Evolutionary conservation across 2,797 vertebrate species (phyloP).

Genomic region (Decapterus maruadsi): DNA sequence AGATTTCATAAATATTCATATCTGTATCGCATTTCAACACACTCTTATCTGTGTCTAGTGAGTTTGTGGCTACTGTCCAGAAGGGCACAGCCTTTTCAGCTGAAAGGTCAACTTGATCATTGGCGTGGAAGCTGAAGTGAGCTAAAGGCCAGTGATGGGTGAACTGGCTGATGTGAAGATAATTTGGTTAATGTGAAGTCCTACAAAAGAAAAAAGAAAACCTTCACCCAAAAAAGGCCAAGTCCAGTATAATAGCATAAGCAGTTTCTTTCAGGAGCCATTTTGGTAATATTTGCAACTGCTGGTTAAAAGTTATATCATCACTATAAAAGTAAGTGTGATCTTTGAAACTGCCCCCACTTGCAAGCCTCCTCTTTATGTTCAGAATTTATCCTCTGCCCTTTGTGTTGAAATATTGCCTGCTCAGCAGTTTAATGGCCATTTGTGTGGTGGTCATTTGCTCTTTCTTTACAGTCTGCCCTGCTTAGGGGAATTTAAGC

Average conservation of each 20-base stretch:
- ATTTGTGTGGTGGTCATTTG: conserved; percentile 56
- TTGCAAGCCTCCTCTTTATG: conserved; percentile 30
- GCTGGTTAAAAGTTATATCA: conserved; percentile 40
- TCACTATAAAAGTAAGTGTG: conserved; percentile 41
- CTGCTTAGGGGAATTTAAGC: conserved; percentile 41
- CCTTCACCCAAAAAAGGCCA: conserved; percentile 26
- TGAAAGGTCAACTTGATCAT: conserved; percentile 44
- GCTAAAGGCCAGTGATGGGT: conserved; percentile 20
- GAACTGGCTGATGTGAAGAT: conserved; percentile 29
- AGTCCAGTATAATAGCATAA: conserved; percentile 6
- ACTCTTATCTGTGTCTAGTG: not conserved
- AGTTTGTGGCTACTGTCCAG: conserved; percentile 18
- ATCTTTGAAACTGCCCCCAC: conserved; percentile 55
- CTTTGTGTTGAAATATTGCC: conserved; percentile 69
- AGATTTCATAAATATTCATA: not conserved
- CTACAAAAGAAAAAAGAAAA: conserved; percentile 12
- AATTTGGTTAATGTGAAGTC: conserved; percentile 28
- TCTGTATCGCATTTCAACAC: not conserved
- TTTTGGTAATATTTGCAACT: conserved; percentile 18
- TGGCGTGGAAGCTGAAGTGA: conserved; percentile 20
- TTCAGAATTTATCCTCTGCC: conserved; percentile 56
- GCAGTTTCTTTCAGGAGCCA: conserved; percentile 24
- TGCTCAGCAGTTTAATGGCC: conserved; percentile 51
- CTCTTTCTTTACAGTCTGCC: conserved; percentile 36
- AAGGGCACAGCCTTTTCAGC: not conserved